A percentile compares a stretch with the other conserved stretches of the same genome.
Evolutionary conservation across 2,888 invertebrate genomes (phyloP).

Genomic region (Platycnemis pennipes): DNA sequence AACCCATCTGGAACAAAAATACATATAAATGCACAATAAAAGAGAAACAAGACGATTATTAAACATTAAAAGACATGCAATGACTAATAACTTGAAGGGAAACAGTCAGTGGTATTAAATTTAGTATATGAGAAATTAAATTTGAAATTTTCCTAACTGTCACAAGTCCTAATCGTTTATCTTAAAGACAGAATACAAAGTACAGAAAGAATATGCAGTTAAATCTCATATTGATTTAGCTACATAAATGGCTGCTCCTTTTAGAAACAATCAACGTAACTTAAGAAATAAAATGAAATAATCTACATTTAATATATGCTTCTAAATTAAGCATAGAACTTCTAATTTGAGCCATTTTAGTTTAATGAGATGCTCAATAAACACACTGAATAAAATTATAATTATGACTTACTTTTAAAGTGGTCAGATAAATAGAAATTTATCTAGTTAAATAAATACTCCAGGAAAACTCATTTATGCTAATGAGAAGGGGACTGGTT

Average conservation of each 20-base stretch:
- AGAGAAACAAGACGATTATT: conserved; percentile 54
- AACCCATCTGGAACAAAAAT: conserved; percentile 54
- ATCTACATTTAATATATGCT: background rate
- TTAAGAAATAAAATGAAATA: background rate
- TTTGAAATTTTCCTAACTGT: conserved; percentile 41
- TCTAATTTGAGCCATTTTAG: background rate
- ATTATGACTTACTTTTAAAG: background rate
- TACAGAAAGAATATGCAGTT: background rate
- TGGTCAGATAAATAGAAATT: background rate
- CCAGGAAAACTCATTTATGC: background rate
- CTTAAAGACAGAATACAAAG: background rate
- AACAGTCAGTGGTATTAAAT: conserved; percentile 66
- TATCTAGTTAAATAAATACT: background rate
- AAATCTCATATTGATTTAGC: background rate
- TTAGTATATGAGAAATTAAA: conserved; percentile 47
- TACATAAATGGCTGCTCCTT: background rate
- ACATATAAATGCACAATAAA: conserved; percentile 36
- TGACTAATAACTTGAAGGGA: conserved; percentile 68
- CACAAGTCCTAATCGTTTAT: background rate
- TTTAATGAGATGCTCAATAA: background rate
- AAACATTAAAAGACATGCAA: conserved; percentile 55
- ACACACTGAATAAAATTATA: background rate
- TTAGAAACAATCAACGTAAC: background rate
- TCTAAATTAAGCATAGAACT: background rate
- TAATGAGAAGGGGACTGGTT: background rate